Evolutionary conservation across 2,113 vertebrate genomes (phyloP), one percentile per base, ranked within the genome.

Genomic region (Cyprinodon brontotheroides): DNA sequence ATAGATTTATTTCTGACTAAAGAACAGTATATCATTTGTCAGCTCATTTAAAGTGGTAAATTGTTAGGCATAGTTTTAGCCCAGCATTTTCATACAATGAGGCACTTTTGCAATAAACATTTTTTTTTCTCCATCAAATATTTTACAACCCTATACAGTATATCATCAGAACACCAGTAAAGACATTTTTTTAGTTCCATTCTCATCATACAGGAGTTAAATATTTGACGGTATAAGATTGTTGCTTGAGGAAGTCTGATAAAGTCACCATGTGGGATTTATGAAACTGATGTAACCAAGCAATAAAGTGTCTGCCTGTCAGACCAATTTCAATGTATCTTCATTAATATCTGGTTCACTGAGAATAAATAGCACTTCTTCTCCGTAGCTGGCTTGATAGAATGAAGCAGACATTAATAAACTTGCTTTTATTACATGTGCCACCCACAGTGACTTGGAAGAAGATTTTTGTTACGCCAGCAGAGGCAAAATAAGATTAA

Each of bases 251-350:
- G 40, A 17, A 14, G 3, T 73, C 71, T 64, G 38, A 50, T 77
- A 29, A 29, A 29, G 45, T 36, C 64, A 80, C n/a, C 13, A 20
- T 77, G n/a, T 5, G 41, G 70, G 57, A 66, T 36, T 45, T 76
- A 77, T 79, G 47, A 73, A 86, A 74, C 67, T 62, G 68, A 78
- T 73, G 62, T 65, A 77, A 76, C 66, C 63, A 63, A 82, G 78
- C 72, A 90, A 90, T 87, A 92, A 89, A 65, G 81, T 74, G 39
- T 59, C 73, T 78, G 82, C 61, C 84, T 77, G 76, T 83, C 80
- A 88, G 82, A 82, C 74, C 83, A 40, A 86, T 80, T 85, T 74
- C 53, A 70, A 12, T 82, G 79, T 84, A 82, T 87, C 80, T 86
- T 68, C 71, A 72, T 61, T 84, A 84, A 83, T 86, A 87, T 90